A percentile compares a stretch with the other conserved stretches of the same genome.
Evolutionary conservation across 2,113 vertebrate genomes (phyloP).

Genomic region (Aramus guarauna): DNA sequence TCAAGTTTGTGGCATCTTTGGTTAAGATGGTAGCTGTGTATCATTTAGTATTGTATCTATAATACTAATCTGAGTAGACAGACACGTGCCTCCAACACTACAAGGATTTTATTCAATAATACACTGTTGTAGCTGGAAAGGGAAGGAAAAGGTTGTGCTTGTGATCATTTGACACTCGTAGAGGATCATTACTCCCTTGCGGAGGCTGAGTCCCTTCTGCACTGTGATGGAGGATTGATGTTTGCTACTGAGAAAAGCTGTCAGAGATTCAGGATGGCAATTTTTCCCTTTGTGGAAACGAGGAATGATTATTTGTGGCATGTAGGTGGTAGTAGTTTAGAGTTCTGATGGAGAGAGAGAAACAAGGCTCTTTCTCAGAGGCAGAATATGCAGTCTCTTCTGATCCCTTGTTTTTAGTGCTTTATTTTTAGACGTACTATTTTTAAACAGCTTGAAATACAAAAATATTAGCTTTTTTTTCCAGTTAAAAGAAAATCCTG

Average conservation of each 20-base stretch:
- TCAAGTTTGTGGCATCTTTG: background rate
- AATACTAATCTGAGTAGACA: background rate
- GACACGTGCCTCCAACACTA: background rate
- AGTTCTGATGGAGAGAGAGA: background rate
- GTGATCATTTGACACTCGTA: background rate
- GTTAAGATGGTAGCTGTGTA: background rate
- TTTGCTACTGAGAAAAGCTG: background rate
- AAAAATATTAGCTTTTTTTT: slow-evolving; percentile 12
- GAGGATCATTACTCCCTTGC: fast-evolving
- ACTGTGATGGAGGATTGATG: background rate
- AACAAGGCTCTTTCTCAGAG: background rate
- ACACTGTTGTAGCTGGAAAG: background rate
- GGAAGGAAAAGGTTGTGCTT: background rate
- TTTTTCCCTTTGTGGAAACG: background rate
- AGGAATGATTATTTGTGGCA: background rate
- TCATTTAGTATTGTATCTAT: background rate
- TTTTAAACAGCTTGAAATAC: slow-evolving; percentile 27
- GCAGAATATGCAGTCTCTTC: background rate
- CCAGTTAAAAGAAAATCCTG: slow-evolving; percentile 32
- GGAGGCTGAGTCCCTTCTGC: background rate
- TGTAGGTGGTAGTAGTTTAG: background rate
- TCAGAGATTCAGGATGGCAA: background rate
- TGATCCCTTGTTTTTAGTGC: slow-evolving; percentile 1
- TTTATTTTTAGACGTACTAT: slow-evolving; percentile 17
- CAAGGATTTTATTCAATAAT: background rate